Evolutionary conservation across 2,113 vertebrate genomes (phyloP).

Genomic region (Pollachius pollachius): DNA sequence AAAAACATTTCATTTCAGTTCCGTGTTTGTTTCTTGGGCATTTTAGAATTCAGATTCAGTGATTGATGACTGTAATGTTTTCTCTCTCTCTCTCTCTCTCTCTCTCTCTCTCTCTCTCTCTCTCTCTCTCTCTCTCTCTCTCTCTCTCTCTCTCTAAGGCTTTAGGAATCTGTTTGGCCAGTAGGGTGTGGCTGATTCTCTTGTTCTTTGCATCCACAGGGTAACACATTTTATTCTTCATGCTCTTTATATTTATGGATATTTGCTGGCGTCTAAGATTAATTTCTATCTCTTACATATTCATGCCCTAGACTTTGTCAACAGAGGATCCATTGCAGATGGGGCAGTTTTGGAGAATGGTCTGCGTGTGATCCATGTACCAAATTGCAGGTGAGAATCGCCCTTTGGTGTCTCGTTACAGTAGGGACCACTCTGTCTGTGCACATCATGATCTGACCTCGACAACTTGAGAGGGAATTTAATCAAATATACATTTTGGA

Average conservation of each 20-base stretch:
- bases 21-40: neutral
- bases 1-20: neutral
- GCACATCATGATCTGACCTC: too few relatives aligned
- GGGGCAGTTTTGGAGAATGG: constrained; percentile 83
- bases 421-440: too few relatives aligned
- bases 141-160: constrained; percentile 9
- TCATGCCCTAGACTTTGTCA: constrained; percentile 30
- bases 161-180: constrained; percentile 14
- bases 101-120: constrained; percentile 22
- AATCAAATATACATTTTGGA: too few relatives aligned
- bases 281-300: neutral
- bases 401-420: too few relatives aligned
- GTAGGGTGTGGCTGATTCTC: constrained; percentile 38
- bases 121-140: constrained; percentile 3
- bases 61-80: neutral
- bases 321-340: constrained; percentile 71
- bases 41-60: neutral
- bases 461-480: too few relatives aligned
- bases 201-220: constrained; percentile 24
- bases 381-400: constrained; percentile 52
- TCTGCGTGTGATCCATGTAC: constrained; percentile 86
- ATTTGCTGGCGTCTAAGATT: neutral
- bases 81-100: neutral
- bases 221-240: constrained; percentile 28
- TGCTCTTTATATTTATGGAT: too few relatives aligned